Evolutionary conservation across 2,888 invertebrate genomes (phyloP).

Genomic region (Yponomeuta cagnagella): DNA sequence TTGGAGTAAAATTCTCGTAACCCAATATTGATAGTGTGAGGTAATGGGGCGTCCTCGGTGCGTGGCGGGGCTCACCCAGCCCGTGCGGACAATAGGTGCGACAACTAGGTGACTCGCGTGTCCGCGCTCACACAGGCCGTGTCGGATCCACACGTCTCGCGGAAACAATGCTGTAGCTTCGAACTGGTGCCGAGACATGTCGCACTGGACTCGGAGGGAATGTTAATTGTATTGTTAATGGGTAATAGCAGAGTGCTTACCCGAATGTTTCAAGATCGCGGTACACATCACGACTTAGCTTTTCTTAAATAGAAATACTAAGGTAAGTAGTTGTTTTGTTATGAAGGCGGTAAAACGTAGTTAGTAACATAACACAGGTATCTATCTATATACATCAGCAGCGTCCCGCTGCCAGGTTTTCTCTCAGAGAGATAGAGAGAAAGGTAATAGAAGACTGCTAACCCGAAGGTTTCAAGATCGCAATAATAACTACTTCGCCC

Average conservation of each 20-base stretch:
- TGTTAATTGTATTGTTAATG: constrained; percentile 2
- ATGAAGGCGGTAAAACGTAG: no score
- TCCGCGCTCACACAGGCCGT: constrained; percentile 56
- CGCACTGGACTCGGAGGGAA: constrained; percentile 3
- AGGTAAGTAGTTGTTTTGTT: no score
- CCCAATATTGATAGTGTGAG: constrained; percentile 74
- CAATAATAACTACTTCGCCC: no score
- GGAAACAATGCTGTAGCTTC: constrained; percentile 19
- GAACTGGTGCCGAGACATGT: constrained; percentile 4
- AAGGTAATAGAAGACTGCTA: no score
- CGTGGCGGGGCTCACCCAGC: constrained; percentile 58
- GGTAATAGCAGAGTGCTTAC: neutral
- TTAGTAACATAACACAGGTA: no score
- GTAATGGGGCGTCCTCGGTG: constrained; percentile 42
- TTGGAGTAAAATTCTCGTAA: constrained; percentile 75
- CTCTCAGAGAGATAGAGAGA: no score
- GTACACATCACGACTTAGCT: no score
- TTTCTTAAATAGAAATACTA: no score
- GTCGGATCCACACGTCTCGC: constrained; percentile 31
- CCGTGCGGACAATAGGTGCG: constrained; percentile 70
- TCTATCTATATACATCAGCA: no score
- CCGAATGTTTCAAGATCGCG: no score
- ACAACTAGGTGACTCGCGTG: constrained; percentile 72
- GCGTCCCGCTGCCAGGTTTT: no score
- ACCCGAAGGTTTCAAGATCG: no score